Base-by-base conservation (phyloP, 2,113 vertebrate species). In the Albula goreensis region DNA sequence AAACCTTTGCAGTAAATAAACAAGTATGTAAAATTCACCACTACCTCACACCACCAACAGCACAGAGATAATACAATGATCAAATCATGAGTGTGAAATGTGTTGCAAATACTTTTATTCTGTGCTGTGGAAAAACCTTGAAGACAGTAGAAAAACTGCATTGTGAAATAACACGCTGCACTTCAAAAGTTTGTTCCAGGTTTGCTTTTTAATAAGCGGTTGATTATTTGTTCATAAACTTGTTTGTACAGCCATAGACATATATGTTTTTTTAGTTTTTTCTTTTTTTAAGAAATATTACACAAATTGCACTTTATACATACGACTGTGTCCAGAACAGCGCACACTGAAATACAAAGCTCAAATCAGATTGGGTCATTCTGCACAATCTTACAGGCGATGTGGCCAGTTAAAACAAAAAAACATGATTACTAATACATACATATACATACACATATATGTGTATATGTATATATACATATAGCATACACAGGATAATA, bases 161-260 rank as follows among this genome's bases (percentile, higher is more conserved):
- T 11, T 22, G 51, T 77, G 84, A 83, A 89, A 87, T 86, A 48
- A 88, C 84, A 90, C 88, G 50, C 7, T 87, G 22, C 53, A 60
- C 81, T 81, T 41, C 50, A 1, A 4, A 81, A 4, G 17, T 85
- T 91, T 91, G 85, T 89, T 86, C 89, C 92, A 94, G 91, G 90
- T 91, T 93, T 91, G 90, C 92, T 95, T 93, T 95, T 96, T 95
- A 95, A 95, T 96, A 92, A 94, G 92, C 88, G 85, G 49, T 87
- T 89, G 85, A 91, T 91, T 88, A 90, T 89, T 91, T 94, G 92
- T 93, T 93, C 90, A 91, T 91, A 90, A 90, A 94, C 91, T 91
- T 90, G 91, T 92, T 91, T 90, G 88, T 93, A 95, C 92, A 95
- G 93, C 91, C 90, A 91, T 83, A 94, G 89, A 93, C 92, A 90